Percentiles rank a stretch among this genome's conserved stretches.
These are phyloP conservation scores for Osmerus eperlanus DNA, from an alignment of 2,113 vertebrate genomes.

Conservation along the genomic window DNA sequence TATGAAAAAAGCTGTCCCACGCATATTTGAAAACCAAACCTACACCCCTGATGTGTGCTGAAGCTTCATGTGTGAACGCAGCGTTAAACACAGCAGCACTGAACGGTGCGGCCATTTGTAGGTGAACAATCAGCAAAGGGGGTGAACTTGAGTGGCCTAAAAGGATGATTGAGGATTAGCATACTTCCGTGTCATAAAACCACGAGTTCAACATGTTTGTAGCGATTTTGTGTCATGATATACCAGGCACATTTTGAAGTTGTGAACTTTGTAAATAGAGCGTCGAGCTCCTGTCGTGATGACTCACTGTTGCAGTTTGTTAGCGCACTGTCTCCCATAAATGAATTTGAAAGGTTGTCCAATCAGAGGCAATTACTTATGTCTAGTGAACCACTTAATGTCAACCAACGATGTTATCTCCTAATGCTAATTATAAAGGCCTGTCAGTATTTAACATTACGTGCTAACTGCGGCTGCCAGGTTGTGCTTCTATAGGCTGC, in stretches of 20 bases:
- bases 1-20: too few species aligned
- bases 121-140: too few species aligned
- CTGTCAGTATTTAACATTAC: not conserved
- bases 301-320: conserved; percentile 2
- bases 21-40: too few species aligned
- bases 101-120: too few species aligned
- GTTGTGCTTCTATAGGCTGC: too few species aligned
- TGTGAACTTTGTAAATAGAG: too few species aligned
- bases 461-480: not conserved
- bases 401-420: conserved; percentile 31
- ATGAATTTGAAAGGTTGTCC: conserved; percentile 25
- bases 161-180: too few species aligned
- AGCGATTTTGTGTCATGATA: not conserved
- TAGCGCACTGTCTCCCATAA: conserved; percentile 6
- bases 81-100: too few species aligned
- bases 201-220: not conserved
- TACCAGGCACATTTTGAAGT: not conserved
- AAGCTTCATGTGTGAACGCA: too few species aligned
- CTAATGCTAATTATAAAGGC: conserved; percentile 18
- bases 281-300: not conserved
- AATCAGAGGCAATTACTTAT: conserved; percentile 8
- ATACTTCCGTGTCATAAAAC: too few species aligned
- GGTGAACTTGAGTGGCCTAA: too few species aligned
- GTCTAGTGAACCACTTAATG: conserved; percentile 29
- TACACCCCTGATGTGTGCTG: too few species aligned